These are phyloP conservation scores for Drosophila asahinai DNA, from an alignment of 1,140 invertebrate genomes.

Conservation along the genomic window DNA sequence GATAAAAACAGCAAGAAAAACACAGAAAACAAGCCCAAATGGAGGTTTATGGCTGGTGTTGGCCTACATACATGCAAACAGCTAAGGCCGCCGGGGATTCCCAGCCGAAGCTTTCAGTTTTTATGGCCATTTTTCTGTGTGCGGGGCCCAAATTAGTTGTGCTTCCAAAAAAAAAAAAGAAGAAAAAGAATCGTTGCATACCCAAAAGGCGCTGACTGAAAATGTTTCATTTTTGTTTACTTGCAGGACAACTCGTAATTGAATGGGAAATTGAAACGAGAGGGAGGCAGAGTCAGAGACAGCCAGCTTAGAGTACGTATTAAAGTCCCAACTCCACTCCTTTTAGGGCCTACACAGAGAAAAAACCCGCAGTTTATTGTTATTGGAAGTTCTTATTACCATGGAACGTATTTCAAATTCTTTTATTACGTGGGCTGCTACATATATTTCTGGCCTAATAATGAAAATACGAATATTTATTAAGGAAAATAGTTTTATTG, in stretches of 20 bases:
- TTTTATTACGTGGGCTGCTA: no score
- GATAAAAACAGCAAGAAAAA: not conserved
- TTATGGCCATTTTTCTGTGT: conserved; percentile 42
- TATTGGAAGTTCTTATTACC: no score
- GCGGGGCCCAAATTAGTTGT: conserved; percentile 28
- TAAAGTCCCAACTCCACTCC: not conserved
- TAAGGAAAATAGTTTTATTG: no score
- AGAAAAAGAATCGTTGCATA: conserved; percentile 7
- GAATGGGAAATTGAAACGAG: conserved; percentile 39
- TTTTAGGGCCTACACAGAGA: not conserved
- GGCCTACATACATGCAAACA: conserved; percentile 47
- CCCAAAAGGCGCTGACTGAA: conserved; percentile 16
- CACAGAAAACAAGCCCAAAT: conserved; percentile 23
- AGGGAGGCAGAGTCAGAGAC: conserved; percentile 2
- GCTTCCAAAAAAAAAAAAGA: not conserved
- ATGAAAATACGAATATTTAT: no score
- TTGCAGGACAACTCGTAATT: conserved; percentile 46
- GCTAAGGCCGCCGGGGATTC: conserved; percentile 13
- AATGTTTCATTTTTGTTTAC: conserved; percentile 33
- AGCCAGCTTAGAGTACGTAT: conserved; percentile 37
- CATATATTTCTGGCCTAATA: no score
- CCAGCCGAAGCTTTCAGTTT: conserved; percentile 25
- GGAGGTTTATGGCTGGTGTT: conserved; percentile 47
- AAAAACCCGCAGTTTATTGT: not conserved
- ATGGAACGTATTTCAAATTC: no score